phyloP scores from a whole-genome alignment of 2,797 vertebrate genomes.

The Macrochelys suwanniensis region DNA sequence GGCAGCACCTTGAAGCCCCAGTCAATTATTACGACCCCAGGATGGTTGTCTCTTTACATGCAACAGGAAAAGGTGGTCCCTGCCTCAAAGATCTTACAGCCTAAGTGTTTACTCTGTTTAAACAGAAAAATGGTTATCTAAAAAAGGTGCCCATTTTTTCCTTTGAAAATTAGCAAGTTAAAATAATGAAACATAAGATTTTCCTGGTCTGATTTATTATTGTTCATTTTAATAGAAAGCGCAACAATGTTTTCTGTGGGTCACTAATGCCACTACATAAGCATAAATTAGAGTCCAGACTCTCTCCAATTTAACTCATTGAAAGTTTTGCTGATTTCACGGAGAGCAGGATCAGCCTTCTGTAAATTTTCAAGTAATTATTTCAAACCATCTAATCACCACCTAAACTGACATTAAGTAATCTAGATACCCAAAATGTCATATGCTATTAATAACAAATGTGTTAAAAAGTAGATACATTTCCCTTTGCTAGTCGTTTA shows the following conservation, averaged over 20 bases:
- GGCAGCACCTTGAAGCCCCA: neutral
- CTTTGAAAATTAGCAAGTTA: neutral
- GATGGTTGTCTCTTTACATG: neutral
- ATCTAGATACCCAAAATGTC: neutral
- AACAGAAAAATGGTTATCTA: neutral
- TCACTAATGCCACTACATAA: constrained; percentile 9
- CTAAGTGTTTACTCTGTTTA: neutral
- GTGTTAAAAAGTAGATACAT: neutral
- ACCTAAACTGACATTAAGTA: neutral
- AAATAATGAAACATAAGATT: constrained; percentile 8
- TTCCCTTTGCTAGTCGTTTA: neutral
- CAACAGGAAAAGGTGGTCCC: neutral
- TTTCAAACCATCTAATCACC: neutral
- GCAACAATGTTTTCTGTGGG: neutral
- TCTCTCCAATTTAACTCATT: neutral
- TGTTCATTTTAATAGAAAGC: constrained; percentile 15
- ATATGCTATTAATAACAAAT: neutral
- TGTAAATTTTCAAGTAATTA: neutral
- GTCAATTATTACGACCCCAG: neutral
- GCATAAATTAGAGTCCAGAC: neutral
- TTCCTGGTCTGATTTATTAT: neutral
- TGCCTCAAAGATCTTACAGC: neutral
- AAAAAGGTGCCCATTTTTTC: neutral
- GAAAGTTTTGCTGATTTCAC: neutral
- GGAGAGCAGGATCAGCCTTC: neutral